Percentiles rank a stretch among this genome's conserved stretches.
Conservation (phyloP, 2,113 vertebrate genomes). For the Nycticebus coucang region DNA sequence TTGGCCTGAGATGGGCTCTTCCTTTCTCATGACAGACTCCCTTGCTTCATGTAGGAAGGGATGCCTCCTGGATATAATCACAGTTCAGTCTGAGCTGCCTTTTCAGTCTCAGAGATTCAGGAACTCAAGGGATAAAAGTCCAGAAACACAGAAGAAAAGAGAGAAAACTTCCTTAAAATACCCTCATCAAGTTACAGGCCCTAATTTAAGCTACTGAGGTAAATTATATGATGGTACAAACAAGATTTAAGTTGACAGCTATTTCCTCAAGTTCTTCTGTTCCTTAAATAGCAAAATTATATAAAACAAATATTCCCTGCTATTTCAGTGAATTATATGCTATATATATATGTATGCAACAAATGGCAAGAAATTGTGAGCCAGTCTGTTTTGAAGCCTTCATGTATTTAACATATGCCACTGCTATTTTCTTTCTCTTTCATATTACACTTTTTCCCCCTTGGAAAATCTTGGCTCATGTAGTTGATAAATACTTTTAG, state of each 20-base stretch:
- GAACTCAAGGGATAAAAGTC: background rate
- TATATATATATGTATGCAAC: constrained; percentile 37
- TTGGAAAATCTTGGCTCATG: constrained; percentile 47
- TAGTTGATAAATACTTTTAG: constrained; percentile 52
- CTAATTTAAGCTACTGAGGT: background rate
- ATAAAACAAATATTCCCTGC: constrained; percentile 67
- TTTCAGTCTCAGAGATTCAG: background rate
- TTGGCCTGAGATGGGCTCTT: background rate
- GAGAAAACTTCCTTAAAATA: background rate
- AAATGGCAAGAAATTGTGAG: constrained; percentile 54
- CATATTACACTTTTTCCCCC: background rate
- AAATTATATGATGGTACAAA: background rate
- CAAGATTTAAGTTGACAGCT: background rate
- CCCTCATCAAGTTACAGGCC: background rate
- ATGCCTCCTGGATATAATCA: background rate
- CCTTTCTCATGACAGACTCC: background rate
- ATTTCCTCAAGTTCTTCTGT: constrained; percentile 50
- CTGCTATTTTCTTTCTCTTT: constrained; percentile 57
- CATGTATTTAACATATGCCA: constrained; percentile 37
- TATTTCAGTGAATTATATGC: constrained; percentile 67
- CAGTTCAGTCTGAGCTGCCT: background rate
- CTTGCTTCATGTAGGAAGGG: background rate
- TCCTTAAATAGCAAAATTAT: constrained; percentile 64
- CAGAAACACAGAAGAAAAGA: constrained; percentile 16
- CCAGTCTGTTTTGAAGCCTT: constrained; percentile 9